Base-by-base conservation (phyloP, 2,888 invertebrate genomes). In the Furcula furcula region DNA sequence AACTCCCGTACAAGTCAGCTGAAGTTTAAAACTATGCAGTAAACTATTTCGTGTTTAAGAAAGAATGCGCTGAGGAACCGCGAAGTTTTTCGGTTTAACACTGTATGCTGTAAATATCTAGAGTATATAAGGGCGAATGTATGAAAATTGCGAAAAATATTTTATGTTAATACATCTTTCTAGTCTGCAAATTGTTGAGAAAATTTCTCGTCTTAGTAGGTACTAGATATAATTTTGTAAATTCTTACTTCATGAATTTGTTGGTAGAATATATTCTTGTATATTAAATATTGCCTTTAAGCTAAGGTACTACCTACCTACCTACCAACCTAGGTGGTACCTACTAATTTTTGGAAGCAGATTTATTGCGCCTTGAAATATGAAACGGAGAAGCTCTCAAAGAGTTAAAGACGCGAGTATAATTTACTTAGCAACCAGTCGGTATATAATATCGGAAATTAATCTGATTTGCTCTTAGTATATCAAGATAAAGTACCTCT, bases 31-130 rank as follows among this genome's bases (percentile, higher is more conserved):
- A 47, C 55, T 52, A 59, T 55, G 56, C 51, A 53, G 56, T 50
- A 51, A 69, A 71, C 67, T 67, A 68, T 73, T 68, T 65, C 56
- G 57, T 59, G 57, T 67, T 60, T 60, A 48, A 56, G 43, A 72
- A 70, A 65, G 61, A 69, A 65, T 67, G 55, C 50, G 35, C 29
- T 35, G 35, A 55, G 47, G 49, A 57, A 47, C 40, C 46, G 41
- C 37, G 33, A 41, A 52, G 43, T 41, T 53, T 44, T 58, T 54
- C 43, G 43, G 44, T 46, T 42, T 11, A 26, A 3, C 25, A 11
- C 13, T 3, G 13, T 14, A 26, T 15, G n/a, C n/a, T n/a, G 26
- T 26, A 14, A 14, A 14, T 26, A 26, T 15, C 14, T 4, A 1
- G 7, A 7, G 13, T 13, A 13, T 10, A 13, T 6, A 4, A 20